Percentiles rank a stretch among this genome's conserved stretches.
Conservation (phyloP, 2,888 invertebrate species). For the Caenorhabditis sulstoni region DNA sequence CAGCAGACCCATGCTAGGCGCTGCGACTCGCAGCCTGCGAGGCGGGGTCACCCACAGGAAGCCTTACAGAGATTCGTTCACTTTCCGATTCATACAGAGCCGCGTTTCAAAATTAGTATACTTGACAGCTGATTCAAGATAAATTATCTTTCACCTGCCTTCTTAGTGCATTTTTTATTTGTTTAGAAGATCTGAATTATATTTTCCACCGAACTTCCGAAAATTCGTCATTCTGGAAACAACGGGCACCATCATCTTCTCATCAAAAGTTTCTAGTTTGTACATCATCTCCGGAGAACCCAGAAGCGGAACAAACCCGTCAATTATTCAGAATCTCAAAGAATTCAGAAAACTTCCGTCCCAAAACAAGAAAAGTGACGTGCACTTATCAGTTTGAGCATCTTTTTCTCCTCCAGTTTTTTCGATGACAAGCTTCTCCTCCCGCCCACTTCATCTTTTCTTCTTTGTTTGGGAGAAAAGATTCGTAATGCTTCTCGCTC, state of each 20-base stretch:
- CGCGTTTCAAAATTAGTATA: background rate
- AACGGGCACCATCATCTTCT: background rate
- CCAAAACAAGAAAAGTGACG: conserved; percentile 6
- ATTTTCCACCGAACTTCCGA: background rate
- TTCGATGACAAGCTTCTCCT: background rate
- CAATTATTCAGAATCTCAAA: background rate
- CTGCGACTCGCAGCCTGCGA: no score
- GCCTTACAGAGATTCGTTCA: no score
- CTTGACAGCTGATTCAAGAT: no score
- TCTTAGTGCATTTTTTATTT: background rate
- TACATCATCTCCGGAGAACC: no score
- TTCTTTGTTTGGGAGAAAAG: no score
- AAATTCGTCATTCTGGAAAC: background rate
- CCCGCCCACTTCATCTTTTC: no score
- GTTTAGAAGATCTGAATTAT: background rate
- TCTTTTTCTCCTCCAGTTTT: background rate
- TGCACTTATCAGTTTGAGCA: conserved; percentile 8
- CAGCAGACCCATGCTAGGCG: no score
- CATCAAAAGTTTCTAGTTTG: no score
- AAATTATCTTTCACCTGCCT: no score
- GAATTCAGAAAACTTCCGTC: background rate
- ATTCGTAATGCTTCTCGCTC: no score
- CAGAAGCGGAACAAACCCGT: background rate
- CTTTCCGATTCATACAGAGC: no score
- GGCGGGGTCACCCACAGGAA: no score